Evolutionary conservation across 2,797 vertebrate genomes (phyloP), one percentile per base, ranked within the genome.

Genomic region (Ceyx erithaca): DNA sequence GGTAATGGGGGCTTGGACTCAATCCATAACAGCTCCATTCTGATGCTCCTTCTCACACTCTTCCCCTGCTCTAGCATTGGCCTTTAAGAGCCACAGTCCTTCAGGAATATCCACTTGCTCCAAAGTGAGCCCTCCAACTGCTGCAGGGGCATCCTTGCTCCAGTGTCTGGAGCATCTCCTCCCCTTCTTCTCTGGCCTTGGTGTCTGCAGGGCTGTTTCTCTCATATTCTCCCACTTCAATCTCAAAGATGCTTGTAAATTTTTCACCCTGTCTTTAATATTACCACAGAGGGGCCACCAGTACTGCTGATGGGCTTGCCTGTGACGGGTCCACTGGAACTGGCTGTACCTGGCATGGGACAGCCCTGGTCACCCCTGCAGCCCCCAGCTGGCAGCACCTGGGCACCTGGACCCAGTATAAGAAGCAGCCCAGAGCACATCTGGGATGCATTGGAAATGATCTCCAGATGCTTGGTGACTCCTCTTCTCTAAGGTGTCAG

Each of bases 271-370:
- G 7, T 57, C 18, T 72, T 73, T 49, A 51, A 33, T 9, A 30
- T 35, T 23, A n/a, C 23, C 48, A 22, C 8, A 28, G 49, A 40
- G 23, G 23, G 55, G 7, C 23, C 41, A 48, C 4, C 6, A 37
- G 9, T 5, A 3, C 26, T 7, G 43, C 55, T 51, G 48, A 14
- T 25, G 19, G n/a, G 13, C n/a, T 79, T n/a, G 37, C 33, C 15
- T 3, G 13, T 45, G n/a, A 15, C n/a, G n/a, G 7, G 21, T 59
- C 9, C 6, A 5, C 4, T 33, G 43, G 37, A 40, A 10, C 28
- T 1, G 4, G 10, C 35, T 6, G 1, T n/a, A 23, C 6, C 46
- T 16, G 5, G 7, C 26, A 9, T 0, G 2, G 11, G 40, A 8
- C 54, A 61, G 7, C 28, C 10, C 9, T 1, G 1, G 4, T 12